Evolutionary conservation across 1,140 invertebrate genomes (phyloP), one percentile per base, ranked within the genome.

Genomic region (Lutraria rhynchaena): DNA sequence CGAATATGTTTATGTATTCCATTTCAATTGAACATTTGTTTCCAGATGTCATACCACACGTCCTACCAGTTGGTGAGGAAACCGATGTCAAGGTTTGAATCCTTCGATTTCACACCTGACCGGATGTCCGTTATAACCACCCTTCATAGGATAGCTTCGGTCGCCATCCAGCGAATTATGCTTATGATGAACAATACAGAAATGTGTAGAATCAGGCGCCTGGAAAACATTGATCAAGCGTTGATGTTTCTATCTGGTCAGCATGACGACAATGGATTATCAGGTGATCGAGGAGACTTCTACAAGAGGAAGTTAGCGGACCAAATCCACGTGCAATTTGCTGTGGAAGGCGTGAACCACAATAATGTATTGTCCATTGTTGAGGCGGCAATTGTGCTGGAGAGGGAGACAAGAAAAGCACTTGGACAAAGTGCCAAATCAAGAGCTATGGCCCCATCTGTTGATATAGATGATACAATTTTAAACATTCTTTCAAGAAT

Each of bases 131-230:
- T 86, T 0, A 81, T 90, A 0, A 87, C 85, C 7, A 87, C 86
- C 2, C 85, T 90, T 73, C 86, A 90, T 67, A 83, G 89, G 33
- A 90, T 90, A 44, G 89, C 89, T 27, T 49, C 87, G 41, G 87
- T 89, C 4, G 88, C 88, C 4, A 81, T 81, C 13, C 86, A 91
- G 69, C 80, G 87, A 29, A 85, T 91, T 37, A 87, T 91, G 61
- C 73, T 90, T 4, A 70, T 91, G 71, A 87, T 91, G 88, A 91
- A 91, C 84, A 87, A 91, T 55, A 91, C 89, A 19, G 63, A 67
- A 35, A 74, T 91, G 24, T 81, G 89, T 22, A 83, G 84, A 44
- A 84, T 89, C 24, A 74, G 82, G 33, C 83, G 88, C 7, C 69
- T 91, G 4, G 61, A 75, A 13, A 83, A 53, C 29, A 91, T 91